phyloP scores from a whole-genome alignment of 2,888 invertebrate species.

The Lepetodrilus schrolli region DNA sequence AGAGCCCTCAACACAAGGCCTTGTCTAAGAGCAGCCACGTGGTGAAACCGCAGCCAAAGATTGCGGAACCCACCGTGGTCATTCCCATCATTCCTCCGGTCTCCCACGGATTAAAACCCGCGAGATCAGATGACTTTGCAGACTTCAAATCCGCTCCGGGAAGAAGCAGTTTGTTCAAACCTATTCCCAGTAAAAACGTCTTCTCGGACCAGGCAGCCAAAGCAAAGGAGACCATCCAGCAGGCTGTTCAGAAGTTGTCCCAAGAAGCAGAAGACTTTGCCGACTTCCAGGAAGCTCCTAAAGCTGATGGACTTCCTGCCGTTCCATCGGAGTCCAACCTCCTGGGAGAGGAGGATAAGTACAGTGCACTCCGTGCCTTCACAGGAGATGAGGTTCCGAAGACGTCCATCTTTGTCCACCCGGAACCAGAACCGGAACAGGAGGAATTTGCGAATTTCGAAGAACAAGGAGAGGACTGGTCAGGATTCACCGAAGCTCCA shows the following conservation, averaged over 20 bases:
- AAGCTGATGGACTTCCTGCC: not conserved
- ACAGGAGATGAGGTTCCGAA: conserved; percentile 37
- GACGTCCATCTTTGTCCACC: conserved; percentile 31
- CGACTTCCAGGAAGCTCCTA: conserved; percentile 38
- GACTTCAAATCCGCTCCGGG: conserved; percentile 65
- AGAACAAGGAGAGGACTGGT: conserved; percentile 45
- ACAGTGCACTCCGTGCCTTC: conserved; percentile 61
- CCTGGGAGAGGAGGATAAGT: conserved; percentile 67
- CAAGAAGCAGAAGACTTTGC: conserved; percentile 31
- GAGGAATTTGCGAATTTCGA: conserved; percentile 36
- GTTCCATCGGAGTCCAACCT: conserved; percentile 48
- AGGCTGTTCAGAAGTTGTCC: conserved; percentile 1
- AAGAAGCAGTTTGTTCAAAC: not conserved
- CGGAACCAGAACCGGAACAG: not conserved
- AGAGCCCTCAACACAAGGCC: conserved; percentile 56
- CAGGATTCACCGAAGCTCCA: conserved; percentile 35
- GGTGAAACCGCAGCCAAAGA: not conserved
- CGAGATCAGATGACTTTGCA: conserved; percentile 56
- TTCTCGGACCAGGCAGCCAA: not conserved
- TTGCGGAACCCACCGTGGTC: conserved; percentile 1
- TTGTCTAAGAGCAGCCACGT: not conserved
- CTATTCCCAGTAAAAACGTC: not conserved
- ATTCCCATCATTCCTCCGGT: conserved; percentile 20
- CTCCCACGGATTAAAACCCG: conserved; percentile 25
- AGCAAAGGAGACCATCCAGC: not conserved